Percentiles rank a stretch among this genome's conserved stretches.
These are phyloP conservation scores for Odontamblyopus lacepedii DNA, from an alignment of 2,797 vertebrate species.

Conservation along the genomic window DNA sequence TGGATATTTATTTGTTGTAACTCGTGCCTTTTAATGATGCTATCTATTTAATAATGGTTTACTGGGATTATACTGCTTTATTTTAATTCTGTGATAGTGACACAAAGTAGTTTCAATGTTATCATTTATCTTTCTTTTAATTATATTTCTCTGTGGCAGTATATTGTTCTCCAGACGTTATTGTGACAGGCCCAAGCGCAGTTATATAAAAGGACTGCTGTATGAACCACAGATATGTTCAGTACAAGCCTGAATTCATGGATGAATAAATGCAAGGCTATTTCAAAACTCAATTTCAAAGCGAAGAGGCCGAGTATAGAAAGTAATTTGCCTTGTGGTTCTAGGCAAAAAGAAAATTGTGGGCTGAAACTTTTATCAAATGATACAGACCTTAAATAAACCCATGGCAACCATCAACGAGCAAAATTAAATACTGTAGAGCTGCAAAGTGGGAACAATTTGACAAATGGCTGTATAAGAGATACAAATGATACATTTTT, in stretches of 20 bases:
- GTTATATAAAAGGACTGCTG: neutral
- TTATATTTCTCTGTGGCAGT: too few relatives aligned
- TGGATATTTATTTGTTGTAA: too few relatives aligned
- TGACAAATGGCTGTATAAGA: too few relatives aligned
- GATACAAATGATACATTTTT: too few relatives aligned
- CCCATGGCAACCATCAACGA: neutral
- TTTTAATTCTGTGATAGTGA: too few relatives aligned
- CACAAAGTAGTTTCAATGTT: too few relatives aligned
- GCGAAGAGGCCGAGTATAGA: neutral
- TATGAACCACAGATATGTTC: neutral
- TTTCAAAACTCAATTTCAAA: conserved; percentile 10
- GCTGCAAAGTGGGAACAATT: too few relatives aligned
- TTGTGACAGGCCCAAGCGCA: neutral
- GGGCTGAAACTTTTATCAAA: neutral
- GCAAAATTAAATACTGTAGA: neutral
- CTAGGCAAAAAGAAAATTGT: neutral
- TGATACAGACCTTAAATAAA: neutral
- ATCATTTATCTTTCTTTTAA: too few relatives aligned
- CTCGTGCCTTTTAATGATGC: too few relatives aligned
- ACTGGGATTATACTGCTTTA: too few relatives aligned
- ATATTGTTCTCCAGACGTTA: too few relatives aligned
- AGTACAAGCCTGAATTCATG: conserved; percentile 3
- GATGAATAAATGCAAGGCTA: conserved; percentile 2
- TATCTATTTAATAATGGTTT: too few relatives aligned
- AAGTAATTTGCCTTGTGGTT: conserved; percentile 6